phyloP scores from a whole-genome alignment of 2,888 invertebrate genomes.

The Drosophila cracens region DNA sequence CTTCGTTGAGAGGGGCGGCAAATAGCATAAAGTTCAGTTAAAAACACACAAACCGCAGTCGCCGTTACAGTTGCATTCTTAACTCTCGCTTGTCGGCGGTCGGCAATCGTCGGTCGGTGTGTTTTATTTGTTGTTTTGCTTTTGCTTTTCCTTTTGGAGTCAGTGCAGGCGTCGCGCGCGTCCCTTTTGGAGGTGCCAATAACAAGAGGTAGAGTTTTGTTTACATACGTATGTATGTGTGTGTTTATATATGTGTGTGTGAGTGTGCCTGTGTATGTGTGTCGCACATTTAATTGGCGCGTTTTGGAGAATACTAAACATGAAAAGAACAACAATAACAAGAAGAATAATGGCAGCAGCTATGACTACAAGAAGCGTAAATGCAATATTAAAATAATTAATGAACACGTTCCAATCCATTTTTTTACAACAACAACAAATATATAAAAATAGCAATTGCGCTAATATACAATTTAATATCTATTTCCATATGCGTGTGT shows the following conservation, averaged over 20 bases:
- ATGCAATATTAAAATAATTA: conserved; percentile 64
- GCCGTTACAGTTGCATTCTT: conserved; percentile 52
- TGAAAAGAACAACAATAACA: conserved; percentile 4
- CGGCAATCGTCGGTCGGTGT: conserved; percentile 7
- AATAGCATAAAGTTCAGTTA: conserved; percentile 54
- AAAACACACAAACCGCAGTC: conserved; percentile 48
- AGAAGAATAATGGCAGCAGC: conserved; percentile 2
- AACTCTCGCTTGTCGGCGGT: conserved; percentile 41
- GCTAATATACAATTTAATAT: conserved; percentile 40
- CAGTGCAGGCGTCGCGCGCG: conserved; percentile 40
- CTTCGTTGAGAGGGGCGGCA: conserved; percentile 39
- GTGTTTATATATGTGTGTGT: neutral
- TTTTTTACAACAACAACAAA: conserved; percentile 64
- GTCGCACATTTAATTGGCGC: conserved; percentile 31
- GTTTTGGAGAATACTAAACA: conserved; percentile 32
- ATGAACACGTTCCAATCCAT: conserved; percentile 54
- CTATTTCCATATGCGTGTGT: conserved; percentile 4
- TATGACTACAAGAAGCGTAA: conserved; percentile 16
- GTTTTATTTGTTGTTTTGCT: conserved; percentile 44
- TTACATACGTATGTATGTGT: conserved; percentile 29
- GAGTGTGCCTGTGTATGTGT: conserved; percentile 19
- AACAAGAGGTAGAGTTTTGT: conserved; percentile 65
- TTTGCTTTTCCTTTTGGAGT: conserved; percentile 20
- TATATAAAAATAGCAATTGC: conserved; percentile 50
- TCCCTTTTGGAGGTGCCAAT: conserved; percentile 56